Evolutionary conservation across 2,113 vertebrate species (phyloP).

Genomic region (Perognathus longimembris): DNA sequence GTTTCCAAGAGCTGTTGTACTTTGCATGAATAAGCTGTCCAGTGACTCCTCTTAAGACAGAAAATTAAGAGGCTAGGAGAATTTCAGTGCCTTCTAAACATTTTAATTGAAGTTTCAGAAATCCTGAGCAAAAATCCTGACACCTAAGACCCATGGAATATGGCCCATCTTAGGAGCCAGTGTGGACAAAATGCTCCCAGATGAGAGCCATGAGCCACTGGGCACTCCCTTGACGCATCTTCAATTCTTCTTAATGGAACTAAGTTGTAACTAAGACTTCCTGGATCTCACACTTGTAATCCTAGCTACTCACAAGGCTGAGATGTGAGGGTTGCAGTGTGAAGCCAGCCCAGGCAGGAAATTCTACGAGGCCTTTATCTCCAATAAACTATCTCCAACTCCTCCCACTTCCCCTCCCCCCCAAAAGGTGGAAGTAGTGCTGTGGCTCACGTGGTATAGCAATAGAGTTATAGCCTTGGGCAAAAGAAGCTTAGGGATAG

Average conservation of each 20-base stretch:
- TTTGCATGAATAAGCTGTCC: background rate
- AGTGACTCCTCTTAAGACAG: background rate
- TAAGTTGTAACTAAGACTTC: background rate
- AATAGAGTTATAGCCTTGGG: too few species aligned
- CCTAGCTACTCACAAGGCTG: too few species aligned
- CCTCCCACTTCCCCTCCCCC: too few species aligned
- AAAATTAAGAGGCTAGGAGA: background rate
- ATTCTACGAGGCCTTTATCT: too few species aligned
- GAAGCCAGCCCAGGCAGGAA: too few species aligned
- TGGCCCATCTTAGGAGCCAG: background rate
- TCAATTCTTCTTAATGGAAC: slow-evolving; percentile 13
- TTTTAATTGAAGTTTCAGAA: background rate
- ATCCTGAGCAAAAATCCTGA: background rate
- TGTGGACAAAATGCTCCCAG: background rate
- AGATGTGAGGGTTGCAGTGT: too few species aligned
- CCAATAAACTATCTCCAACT: too few species aligned
- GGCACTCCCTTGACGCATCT: slow-evolving; percentile 34
- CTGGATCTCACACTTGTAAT: background rate
- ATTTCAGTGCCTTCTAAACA: background rate
- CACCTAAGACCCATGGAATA: background rate
- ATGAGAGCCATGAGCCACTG: background rate
- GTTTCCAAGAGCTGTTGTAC: background rate
- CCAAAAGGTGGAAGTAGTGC: too few species aligned
- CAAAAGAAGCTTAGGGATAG: too few species aligned
- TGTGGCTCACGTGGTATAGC: too few species aligned